These are phyloP conservation scores for Caenorhabditis doughertyi DNA, from an alignment of 2,888 invertebrate species.

Conservation along the genomic window DNA sequence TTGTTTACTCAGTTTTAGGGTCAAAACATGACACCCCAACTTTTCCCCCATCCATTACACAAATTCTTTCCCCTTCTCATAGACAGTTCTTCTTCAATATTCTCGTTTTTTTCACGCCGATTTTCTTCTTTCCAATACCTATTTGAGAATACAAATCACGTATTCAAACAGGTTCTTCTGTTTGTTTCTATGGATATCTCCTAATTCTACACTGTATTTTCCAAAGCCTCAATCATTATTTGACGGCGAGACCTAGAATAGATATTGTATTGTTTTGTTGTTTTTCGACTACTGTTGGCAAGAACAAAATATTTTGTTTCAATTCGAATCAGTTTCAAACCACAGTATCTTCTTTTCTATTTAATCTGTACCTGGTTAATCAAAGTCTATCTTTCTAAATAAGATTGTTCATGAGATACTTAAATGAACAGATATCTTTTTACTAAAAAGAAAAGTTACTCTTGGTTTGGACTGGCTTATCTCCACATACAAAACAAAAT, in stretches of 20 bases:
- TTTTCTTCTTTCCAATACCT: conserved; percentile 33
- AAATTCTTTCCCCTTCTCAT: neutral
- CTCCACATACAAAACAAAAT: no score
- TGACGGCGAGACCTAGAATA: neutral
- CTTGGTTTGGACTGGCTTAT: no score
- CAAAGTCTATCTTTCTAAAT: no score
- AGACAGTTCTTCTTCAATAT: conserved; percentile 32
- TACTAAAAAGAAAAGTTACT: no score
- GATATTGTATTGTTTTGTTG: neutral
- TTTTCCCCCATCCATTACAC: conserved; percentile 11
- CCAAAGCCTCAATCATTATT: conserved; percentile 19
- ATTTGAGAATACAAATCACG: conserved; percentile 34
- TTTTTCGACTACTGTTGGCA: conserved; percentile 22
- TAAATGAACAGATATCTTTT: no score
- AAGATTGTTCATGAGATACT: no score
- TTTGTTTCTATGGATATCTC: conserved; percentile 15
- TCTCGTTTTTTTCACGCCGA: conserved; percentile 37
- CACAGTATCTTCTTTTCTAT: neutral
- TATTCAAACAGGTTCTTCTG: conserved; percentile 32
- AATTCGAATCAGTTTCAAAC: neutral
- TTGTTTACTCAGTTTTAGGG: conserved; percentile 24
- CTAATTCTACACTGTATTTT: conserved; percentile 12
- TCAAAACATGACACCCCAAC: conserved; percentile 28
- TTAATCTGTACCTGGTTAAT: no score
- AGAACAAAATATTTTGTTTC: neutral